Evolutionary conservation across 2,797 vertebrate genomes (phyloP), one percentile per base, ranked within the genome.

Genomic region (Oreonectes daqikongensis): DNA sequence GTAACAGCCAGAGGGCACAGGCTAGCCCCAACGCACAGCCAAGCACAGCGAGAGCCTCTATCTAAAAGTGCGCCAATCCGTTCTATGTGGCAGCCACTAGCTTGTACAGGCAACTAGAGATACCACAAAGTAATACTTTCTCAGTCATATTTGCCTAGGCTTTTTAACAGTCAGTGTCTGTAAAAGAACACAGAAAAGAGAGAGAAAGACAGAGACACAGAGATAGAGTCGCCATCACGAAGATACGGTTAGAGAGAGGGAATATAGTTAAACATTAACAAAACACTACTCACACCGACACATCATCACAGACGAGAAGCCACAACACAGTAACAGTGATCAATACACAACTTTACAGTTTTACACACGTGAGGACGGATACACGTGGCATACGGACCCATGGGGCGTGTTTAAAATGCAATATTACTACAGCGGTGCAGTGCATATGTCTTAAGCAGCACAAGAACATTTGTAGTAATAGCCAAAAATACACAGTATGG

Each of bases 211-310:
- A 77, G 10, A 69, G 42, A 73, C 52, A 83, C 11, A 76, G 42
- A 9, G 55, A 72, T n/a, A 77, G 66, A 78, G 57, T 86, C 85
- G 88, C 81, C 73, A 82, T 85, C 87, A 73, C 80, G 82, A 75
- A 79, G 70, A 18, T 72, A 79, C 32, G 74, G 74, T 84, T 38
- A 77, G 65, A 79, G 72, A 82, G 59, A 77, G 28, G 73, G 40
- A 26, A 71, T 30, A 71, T 14, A 57, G 44, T 40, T 78, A 48
- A 82, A 35, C n/a, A 75, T 12, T 55, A 32, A 69, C 0, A 86
- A 20, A 63, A 60, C n/a, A 68, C 9, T 42, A 46, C 42, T 79
- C 64, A 73, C 30, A 69, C 22, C 8, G 53, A 82, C 81, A 78
- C 8, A 40, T 17, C 64, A 30, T 46, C 65, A 80, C 60, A 59